Base-by-base conservation (phyloP, 2,888 invertebrate species). In the Acrobasis consociella region DNA sequence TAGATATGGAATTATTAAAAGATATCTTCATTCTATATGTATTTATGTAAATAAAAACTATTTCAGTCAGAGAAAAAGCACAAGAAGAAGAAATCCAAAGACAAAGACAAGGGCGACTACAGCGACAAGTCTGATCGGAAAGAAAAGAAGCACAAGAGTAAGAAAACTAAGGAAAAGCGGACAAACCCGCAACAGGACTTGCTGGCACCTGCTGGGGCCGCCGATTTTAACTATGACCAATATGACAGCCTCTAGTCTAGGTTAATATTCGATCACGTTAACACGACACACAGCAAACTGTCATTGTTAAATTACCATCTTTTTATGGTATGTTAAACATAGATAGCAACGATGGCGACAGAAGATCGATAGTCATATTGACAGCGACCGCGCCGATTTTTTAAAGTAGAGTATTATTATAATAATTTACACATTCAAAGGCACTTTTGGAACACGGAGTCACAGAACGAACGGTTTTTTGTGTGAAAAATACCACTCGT, bases 91-190 rank as follows among this genome's bases (percentile, higher is more conserved):
- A 91, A 93, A 82, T 81, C 91, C 50, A 86, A 94, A 82, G 87
- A 92, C 71, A 82, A 93, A 86, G 86, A 94, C 74, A 81, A 93
- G 83, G 85, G 90, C 61, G 82, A 94, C 79, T 78, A 86, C 81
- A 81, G 87, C 69, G 93, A 93, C 1, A 93, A 91, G 73, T 89
- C 92, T 7, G 88, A 90, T 16, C 80, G 92, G 7, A 94, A 93
- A 68, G 94, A 94, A 38, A 94, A 93, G 69, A 93, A 93, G 71
- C 91, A 94, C 55, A 94, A 93, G 73, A 93, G 94, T 58, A 94
- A 93, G 76, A 94, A 85, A 75, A 78, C 85, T 5, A 89, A 87
- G 69, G 90, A 90, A 22, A 87, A 85, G 64, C 76, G 79, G 93
- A 93, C 69, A 68, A 93, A 72, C 79, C 93, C 83, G 77, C 94